Evolutionary conservation across 2,888 invertebrate species (phyloP).

Genomic region (Nomada ferruginata): DNA sequence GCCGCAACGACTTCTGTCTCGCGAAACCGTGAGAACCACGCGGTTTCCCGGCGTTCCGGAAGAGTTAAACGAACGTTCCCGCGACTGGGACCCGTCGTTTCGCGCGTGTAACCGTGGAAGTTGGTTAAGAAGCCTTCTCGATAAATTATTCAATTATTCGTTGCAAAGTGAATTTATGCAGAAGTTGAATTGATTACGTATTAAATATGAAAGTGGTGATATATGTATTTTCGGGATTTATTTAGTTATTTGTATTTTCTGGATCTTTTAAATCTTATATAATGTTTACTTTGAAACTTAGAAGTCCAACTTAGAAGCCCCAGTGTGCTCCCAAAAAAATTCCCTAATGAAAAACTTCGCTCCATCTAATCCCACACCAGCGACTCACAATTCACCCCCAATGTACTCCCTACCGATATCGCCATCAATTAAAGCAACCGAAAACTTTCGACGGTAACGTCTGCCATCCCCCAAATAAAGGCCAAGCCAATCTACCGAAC

Average conservation of each 20-base stretch:
- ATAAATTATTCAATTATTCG: not conserved
- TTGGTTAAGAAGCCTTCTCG: not conserved
- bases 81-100: slow-evolving; percentile 1
- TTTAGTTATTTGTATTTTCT: too few species aligned
- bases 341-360: not conserved
- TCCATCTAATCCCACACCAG: not conserved
- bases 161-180: not conserved
- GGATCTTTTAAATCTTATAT: too few species aligned
- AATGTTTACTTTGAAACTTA: too few species aligned
- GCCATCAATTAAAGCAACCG: not conserved
- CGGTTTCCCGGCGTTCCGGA: slow-evolving; percentile 34
- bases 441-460: not conserved
- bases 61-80: slow-evolving; percentile 34
- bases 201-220: too few species aligned
- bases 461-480: not conserved
- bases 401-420: not conserved
- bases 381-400: not conserved
- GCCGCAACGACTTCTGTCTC: slow-evolving; percentile 43
- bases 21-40: slow-evolving; percentile 44
- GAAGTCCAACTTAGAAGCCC: too few species aligned
- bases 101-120: not conserved
- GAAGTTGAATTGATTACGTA: too few species aligned
- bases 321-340: too few species aligned
- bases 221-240: too few species aligned
- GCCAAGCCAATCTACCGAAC: not conserved